Conservation (phyloP, 2,888 invertebrate species). For the Bembecia ichneumoniformis region DNA sequence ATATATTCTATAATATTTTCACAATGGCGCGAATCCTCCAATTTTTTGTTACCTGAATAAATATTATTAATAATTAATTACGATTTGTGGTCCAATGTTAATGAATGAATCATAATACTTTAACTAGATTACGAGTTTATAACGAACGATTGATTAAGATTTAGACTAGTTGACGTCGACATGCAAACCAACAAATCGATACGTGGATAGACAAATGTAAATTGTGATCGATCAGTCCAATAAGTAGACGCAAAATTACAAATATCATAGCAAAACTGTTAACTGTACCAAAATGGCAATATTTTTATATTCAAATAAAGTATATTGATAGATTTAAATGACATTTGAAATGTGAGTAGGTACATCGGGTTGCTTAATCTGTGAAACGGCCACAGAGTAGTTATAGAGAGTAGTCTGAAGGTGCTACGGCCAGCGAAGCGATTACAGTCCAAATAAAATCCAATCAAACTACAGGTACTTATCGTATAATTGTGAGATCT, state of each 20-base stretch:
- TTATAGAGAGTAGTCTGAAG: slow-evolving; percentile 32
- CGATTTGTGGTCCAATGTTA: slow-evolving; percentile 72
- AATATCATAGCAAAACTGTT: neutral
- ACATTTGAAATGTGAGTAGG: too few species aligned
- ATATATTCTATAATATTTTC: neutral
- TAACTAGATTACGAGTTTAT: slow-evolving; percentile 63
- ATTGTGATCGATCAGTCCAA: too few species aligned
- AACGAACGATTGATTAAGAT: slow-evolving; percentile 44
- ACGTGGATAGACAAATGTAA: too few species aligned
- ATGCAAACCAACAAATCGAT: too few species aligned
- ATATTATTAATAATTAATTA: slow-evolving; percentile 68
- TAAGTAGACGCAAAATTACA: too few species aligned
- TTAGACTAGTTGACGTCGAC: slow-evolving; percentile 40
- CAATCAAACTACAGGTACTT: slow-evolving; percentile 28
- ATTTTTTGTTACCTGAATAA: slow-evolving; percentile 71
- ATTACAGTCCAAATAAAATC: slow-evolving; percentile 14
- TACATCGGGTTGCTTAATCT: slow-evolving; percentile 23
- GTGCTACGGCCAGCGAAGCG: slow-evolving; percentile 42
- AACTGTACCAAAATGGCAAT: neutral
- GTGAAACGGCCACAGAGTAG: slow-evolving; percentile 32
- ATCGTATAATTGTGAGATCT: slow-evolving; percentile 41
- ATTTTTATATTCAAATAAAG: slow-evolving; percentile 4
- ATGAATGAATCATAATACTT: slow-evolving; percentile 67
- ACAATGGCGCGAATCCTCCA: slow-evolving; percentile 39
- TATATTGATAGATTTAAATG: too few species aligned